Base-by-base conservation (phyloP, 2,797 vertebrate species). In the Acrocephalus scirpaceus region DNA sequence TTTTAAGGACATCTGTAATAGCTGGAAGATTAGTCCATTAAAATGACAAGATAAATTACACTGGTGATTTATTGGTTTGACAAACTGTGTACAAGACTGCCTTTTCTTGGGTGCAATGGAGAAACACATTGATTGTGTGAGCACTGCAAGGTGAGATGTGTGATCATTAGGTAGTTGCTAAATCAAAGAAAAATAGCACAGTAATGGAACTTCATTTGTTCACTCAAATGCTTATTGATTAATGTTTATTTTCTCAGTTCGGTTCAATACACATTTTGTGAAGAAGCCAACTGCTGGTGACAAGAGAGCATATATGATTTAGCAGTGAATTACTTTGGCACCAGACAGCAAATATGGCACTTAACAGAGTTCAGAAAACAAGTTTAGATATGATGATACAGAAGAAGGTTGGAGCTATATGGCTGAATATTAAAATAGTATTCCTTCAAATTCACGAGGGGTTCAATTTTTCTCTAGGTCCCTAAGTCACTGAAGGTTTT, bases 11-110 rank as follows among this genome's bases (percentile, higher is more conserved):
- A 76, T 57, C 26, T 62, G 22, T 83, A 87, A 74, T 79, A 93
- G 56, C 69, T 94, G 58, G 51, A 92, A 84, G 71, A 95, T n/a
- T 38, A 93, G 86, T 91, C 45, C 54, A 50, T 89, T 93, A 42
- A 77, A 71, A 83, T 4, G 6, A 83, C 30, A 89, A 93, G 88
- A 27, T 54, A 60, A 66, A 64, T 93, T 80, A 32, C 40, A 45
- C 16, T 20, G 32, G 22, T 58, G 44, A 84, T 76, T 34, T 76
- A 78, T 20, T 76, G 25, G 10, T 79, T 92, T 93, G 57, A 44
- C 27, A 83, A 85, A 78, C 25, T 50, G 12, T 58, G 53, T 3
- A 3, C 66, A 86, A 78, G 45, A 21, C 42, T 72, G n/a, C 16
- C 36, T 73, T 56, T 87, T 45, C 42, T 69, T 79, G 57, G 57